phyloP scores from a whole-genome alignment of 2,113 vertebrate species.

The Athene noctua region DNA sequence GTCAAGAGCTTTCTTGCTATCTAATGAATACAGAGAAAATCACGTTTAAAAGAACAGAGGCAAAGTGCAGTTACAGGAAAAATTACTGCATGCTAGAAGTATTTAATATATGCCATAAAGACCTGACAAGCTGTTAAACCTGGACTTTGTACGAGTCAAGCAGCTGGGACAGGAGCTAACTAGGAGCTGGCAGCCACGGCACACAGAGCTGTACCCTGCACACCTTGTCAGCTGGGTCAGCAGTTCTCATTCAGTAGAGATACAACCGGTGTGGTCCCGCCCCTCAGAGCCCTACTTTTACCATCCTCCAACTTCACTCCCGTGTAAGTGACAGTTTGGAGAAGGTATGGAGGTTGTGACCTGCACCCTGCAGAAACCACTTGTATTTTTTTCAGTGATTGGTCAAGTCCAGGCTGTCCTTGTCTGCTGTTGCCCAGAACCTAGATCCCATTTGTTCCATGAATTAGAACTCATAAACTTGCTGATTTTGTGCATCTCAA shows the following conservation, averaged over 20 bases:
- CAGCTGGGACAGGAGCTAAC: neutral
- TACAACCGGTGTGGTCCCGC: neutral
- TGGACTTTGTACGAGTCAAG: neutral
- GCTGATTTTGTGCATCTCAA: slow-evolving; percentile 17
- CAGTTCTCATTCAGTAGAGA: neutral
- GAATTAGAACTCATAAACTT: neutral
- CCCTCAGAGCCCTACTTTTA: neutral
- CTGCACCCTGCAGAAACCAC: neutral
- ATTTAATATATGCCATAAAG: rapidly evolving
- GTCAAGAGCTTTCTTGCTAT: neutral
- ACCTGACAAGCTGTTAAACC: neutral
- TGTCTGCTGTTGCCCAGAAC: neutral
- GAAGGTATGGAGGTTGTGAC: neutral
- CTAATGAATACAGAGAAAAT: neutral
- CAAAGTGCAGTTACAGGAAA: neutral
- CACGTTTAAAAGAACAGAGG: neutral
- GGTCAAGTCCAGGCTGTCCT: neutral
- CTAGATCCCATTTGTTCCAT: neutral
- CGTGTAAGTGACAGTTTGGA: neutral
- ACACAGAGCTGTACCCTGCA: neutral
- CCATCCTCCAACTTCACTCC: neutral
- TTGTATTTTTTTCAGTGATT: rapidly evolving
- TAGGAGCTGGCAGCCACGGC: neutral
- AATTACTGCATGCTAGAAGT: neutral
- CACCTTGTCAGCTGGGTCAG: no score